phyloP scores from a whole-genome alignment of 1,140 invertebrate genomes.

The Hyposmocoma kahamanoa region DNA sequence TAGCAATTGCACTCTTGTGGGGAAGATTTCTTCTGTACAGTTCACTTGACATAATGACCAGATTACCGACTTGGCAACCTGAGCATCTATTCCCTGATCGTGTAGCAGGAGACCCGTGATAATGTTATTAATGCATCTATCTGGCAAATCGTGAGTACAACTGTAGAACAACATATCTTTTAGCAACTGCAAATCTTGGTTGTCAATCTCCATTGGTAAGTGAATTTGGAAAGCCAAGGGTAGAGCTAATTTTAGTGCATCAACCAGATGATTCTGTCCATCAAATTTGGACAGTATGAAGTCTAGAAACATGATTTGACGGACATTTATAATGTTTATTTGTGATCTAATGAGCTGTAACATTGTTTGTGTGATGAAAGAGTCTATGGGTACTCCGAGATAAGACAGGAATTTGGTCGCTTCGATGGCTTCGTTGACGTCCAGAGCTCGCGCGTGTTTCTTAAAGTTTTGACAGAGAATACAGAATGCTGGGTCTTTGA shows the following conservation, averaged over 20 bases:
- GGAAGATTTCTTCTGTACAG: conserved; percentile 39
- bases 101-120: conserved; percentile 61
- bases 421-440: conserved; percentile 71
- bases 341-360: conserved; percentile 76
- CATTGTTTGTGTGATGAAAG: conserved; percentile 75
- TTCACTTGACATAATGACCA: conserved; percentile 69
- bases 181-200: conserved; percentile 63
- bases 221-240: conserved; percentile 78
- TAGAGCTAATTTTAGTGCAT: conserved; percentile 76
- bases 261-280: conserved; percentile 70
- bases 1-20: conserved; percentile 58
- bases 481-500: conserved; percentile 47
- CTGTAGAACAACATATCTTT: conserved; percentile 71
- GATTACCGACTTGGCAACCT: conserved; percentile 63
- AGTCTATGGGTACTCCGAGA: conserved; percentile 72
- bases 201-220: conserved; percentile 71
- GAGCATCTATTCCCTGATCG: conserved; percentile 53
- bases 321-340: conserved; percentile 75
- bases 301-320: conserved; percentile 77
- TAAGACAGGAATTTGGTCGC: conserved; percentile 74
- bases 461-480: conserved; percentile 67
- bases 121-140: conserved; percentile 65
- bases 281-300: conserved; percentile 68
- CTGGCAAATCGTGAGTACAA: conserved; percentile 63
- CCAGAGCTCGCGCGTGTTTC: conserved; percentile 67